Percentiles rank a stretch among this genome's conserved stretches.
phyloP scores from a whole-genome alignment of 2,113 vertebrate species.

The Crotalus viridis region DNA sequence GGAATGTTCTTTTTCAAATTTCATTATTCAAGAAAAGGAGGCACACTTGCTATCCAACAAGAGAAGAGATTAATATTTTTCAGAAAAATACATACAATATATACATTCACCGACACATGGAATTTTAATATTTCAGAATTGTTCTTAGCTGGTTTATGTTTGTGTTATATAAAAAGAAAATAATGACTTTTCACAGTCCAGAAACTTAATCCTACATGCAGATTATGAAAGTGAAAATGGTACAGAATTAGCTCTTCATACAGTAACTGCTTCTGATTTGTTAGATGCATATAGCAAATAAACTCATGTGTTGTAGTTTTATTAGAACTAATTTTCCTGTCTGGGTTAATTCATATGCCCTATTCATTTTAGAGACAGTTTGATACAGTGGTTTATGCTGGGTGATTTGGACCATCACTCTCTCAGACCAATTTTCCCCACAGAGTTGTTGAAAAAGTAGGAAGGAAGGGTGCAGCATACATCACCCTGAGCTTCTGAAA shows the following conservation, averaged over 20 bases:
- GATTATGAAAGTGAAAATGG: not conserved
- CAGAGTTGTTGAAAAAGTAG: not conserved
- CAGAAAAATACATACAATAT: not conserved
- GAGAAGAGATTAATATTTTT: constrained; percentile 1
- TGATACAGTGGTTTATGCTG: not conserved
- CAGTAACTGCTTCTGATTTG: not conserved
- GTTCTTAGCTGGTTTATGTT: not conserved
- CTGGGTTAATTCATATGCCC: no score
- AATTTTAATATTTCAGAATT: not conserved
- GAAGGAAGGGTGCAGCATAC: not conserved
- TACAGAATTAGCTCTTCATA: not conserved
- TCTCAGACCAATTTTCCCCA: not conserved
- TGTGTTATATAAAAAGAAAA: not conserved
- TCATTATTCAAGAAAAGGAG: not conserved
- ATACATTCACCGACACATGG: not conserved
- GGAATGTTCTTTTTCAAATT: not conserved
- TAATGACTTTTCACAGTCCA: not conserved
- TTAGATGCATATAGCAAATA: not conserved
- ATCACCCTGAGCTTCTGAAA: not conserved
- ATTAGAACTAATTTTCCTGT: not conserved
- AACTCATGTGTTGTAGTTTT: no score
- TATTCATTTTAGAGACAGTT: not conserved
- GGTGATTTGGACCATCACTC: not conserved
- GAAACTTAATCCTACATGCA: not conserved
- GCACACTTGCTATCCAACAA: not conserved